Conservation (phyloP, 2,888 invertebrate genomes). For the Sarcophaga subvicina region DNA sequence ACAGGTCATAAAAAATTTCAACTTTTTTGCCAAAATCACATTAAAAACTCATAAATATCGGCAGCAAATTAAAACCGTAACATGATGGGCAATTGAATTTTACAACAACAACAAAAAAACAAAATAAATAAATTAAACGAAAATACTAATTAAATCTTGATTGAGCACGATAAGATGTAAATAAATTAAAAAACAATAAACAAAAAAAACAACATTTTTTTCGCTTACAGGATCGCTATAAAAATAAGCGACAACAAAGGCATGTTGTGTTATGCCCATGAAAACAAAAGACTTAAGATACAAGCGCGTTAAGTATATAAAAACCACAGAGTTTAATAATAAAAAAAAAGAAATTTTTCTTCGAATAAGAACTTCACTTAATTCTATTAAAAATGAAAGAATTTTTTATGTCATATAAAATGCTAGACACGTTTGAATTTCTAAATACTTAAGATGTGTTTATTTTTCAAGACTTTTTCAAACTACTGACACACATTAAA, state of each 20-base stretch:
- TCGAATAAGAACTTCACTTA: conserved; percentile 10
- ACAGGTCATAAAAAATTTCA: neutral
- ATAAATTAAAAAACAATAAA: conserved; percentile 19
- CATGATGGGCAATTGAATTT: neutral
- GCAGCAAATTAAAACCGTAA: neutral
- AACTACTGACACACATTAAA: conserved; percentile 51
- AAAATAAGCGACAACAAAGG: conserved; percentile 32
- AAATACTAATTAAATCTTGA: conserved; percentile 3
- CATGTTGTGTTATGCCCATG: neutral
- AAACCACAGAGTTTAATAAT: no score
- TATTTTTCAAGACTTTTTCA: neutral
- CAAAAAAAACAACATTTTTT: neutral
- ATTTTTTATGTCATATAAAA: conserved; percentile 8
- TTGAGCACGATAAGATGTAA: neutral
- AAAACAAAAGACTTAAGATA: conserved; percentile 60
- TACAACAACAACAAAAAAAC: neutral
- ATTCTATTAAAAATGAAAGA: conserved; percentile 7
- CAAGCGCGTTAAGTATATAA: conserved; percentile 15
- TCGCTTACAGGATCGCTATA: neutral
- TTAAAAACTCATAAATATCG: neutral
- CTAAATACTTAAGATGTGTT: conserved; percentile 13
- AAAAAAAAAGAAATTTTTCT: neutral
- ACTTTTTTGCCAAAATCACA: neutral
- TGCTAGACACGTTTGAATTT: conserved; percentile 49
- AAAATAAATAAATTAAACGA: neutral